phyloP scores from a whole-genome alignment of 2,888 invertebrate genomes.

The Pherbina coryleti region DNA sequence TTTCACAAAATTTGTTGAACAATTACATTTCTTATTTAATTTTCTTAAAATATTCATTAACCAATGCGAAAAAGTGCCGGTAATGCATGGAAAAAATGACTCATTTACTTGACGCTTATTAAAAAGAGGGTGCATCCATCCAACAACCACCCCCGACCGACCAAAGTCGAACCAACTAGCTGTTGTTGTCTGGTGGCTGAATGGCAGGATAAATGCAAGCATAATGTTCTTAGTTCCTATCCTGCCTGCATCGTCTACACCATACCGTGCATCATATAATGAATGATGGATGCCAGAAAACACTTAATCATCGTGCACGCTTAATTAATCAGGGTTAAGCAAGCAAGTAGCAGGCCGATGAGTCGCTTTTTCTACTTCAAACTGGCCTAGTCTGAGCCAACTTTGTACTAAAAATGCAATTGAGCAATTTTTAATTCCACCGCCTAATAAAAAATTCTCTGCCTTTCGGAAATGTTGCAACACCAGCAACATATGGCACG shows the following conservation, averaged over 20 bases:
- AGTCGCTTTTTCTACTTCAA: too few relatives aligned
- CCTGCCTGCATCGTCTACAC: neutral
- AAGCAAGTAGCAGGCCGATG: neutral
- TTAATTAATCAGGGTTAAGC: constrained; percentile 63
- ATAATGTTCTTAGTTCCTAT: neutral
- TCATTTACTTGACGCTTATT: constrained; percentile 51
- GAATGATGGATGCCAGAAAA: constrained; percentile 52
- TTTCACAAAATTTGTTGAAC: too few relatives aligned
- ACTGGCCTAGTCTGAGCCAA: neutral
- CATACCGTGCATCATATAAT: neutral
- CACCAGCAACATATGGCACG: constrained; percentile 54
- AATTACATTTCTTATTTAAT: too few relatives aligned
- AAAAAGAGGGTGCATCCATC: constrained; percentile 48
- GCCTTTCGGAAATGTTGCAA: constrained; percentile 32
- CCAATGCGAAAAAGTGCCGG: neutral
- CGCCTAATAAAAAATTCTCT: constrained; percentile 58
- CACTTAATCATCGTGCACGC: constrained; percentile 65
- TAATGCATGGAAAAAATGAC: constrained; percentile 47
- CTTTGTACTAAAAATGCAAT: constrained; percentile 29
- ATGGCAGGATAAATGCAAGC: constrained; percentile 12
- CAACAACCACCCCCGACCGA: constrained; percentile 19
- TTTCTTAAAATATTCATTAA: too few relatives aligned
- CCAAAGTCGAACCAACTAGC: neutral
- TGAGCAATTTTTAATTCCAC: constrained; percentile 56
- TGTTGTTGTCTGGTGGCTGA: neutral